Base-by-base conservation (phyloP, 2,888 invertebrate genomes). In the Nemotelus pantherinus region DNA sequence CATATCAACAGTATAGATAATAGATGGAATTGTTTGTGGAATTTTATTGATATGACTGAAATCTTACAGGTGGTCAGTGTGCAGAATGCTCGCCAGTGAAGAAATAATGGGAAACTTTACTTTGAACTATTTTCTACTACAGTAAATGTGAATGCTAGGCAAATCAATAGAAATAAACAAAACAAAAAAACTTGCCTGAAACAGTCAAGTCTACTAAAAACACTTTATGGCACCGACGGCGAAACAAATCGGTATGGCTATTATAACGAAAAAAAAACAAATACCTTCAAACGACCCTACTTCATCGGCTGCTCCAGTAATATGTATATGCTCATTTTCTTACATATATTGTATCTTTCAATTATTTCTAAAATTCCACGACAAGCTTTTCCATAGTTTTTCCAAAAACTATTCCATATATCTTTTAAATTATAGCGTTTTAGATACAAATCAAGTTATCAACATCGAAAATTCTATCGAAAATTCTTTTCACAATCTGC, bases 361-460 rank as follows among this genome's bases (percentile, higher is more conserved):
- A 4, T 10, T 9, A 25, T 10, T 57, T 10, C 9, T 10, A 50
- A 25, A 25, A 4, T 57, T 57, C 3, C 3, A 9, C 9, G 4
- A 10, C 25, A 25, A 25, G 25, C 25, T 25, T 25, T 25, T 9
- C 53, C 53, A 5, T 50, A 50, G 9, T 50, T 50, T 7, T 50
- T 10, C 53, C 10, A 1, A 10, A 53, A 53, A 7, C 53, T 6
- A 63, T 63, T 5, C 5, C 9, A 43, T 70, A 53, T 70, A 10
- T 44, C 4, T 7, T 70, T 41, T 55, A 70, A 70, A 70, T 70
- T 2, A 70, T 55, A 25, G 67, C 67, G 70, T 9, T 70, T 25
- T 25, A 47, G 3, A 43, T 53, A 70, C 53, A 70, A 55, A 70
- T 70, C 6, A 55, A 70, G 55, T 55, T 44, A 70, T 70, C 70